Conservation (phyloP, 1,140 invertebrate species). For the Probaryconus sp. region DNA sequence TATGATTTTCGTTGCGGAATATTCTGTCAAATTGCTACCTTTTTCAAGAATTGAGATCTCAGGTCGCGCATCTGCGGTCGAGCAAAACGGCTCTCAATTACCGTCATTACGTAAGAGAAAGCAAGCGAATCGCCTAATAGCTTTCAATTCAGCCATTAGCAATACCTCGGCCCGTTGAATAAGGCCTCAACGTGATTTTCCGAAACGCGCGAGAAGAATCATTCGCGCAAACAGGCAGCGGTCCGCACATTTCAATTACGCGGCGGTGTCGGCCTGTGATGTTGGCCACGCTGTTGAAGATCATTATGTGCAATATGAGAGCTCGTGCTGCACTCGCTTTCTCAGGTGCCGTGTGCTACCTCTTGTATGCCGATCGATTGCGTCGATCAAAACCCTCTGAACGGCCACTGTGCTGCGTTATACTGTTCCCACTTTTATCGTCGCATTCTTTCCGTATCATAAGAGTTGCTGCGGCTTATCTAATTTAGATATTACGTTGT, state of each 20-base stretch:
- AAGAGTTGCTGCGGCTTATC: background rate
- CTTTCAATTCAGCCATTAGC: conserved; percentile 63
- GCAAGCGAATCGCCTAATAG: conserved; percentile 63
- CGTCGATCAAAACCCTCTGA: conserved; percentile 51
- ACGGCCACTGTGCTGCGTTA: conserved; percentile 57
- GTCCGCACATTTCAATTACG: conserved; percentile 72
- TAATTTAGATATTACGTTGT: too few relatives aligned
- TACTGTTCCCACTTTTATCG: conserved; percentile 46
- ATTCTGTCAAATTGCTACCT: conserved; percentile 43
- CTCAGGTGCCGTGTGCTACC: conserved; percentile 63
- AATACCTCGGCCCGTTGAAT: conserved; percentile 34
- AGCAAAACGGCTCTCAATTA: conserved; percentile 62
- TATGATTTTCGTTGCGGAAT: too few relatives aligned
- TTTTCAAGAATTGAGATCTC: conserved; percentile 58
- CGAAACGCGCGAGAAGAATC: conserved; percentile 48
- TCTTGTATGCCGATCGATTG: conserved; percentile 56
- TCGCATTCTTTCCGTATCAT: conserved; percentile 23
- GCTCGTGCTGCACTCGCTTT: conserved; percentile 69
- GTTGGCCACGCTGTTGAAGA: conserved; percentile 62
- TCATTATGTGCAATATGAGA: conserved; percentile 75
- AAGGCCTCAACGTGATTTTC: conserved; percentile 63
- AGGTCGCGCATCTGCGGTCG: conserved; percentile 55
- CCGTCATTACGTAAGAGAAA: conserved; percentile 65
- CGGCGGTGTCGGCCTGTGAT: conserved; percentile 69
- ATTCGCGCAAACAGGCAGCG: conserved; percentile 56